phyloP scores from a whole-genome alignment of 2,888 invertebrate species.

The Synergus laeviventris region DNA sequence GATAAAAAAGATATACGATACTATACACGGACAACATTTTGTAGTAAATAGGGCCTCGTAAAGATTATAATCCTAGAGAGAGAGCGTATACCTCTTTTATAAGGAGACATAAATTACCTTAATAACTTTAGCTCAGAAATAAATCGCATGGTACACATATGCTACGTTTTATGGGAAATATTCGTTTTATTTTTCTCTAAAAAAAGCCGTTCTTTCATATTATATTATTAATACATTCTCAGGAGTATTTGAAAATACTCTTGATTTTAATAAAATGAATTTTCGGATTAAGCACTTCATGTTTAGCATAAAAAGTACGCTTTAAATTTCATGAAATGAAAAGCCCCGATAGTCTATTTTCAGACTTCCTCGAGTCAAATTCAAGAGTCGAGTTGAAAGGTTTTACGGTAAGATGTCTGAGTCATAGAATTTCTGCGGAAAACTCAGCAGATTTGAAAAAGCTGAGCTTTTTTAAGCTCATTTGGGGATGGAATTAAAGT shows the following conservation, averaged over 20 bases:
- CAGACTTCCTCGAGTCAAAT: neutral
- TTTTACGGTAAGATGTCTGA: neutral
- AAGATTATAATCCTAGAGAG: slow-evolving; percentile 25
- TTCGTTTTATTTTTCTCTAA: neutral
- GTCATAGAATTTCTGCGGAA: neutral
- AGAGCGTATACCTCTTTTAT: slow-evolving; percentile 12
- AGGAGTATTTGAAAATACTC: no score
- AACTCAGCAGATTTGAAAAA: neutral
- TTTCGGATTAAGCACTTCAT: no score
- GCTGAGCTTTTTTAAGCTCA: slow-evolving; percentile 2
- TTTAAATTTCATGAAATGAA: no score
- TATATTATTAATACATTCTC: no score
- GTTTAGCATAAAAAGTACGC: no score
- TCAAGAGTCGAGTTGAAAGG: neutral
- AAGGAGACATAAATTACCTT: slow-evolving; percentile 18
- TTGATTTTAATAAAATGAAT: no score
- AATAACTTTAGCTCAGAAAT: neutral
- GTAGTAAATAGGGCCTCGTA: slow-evolving; percentile 11
- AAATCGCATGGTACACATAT: neutral
- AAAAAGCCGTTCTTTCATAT: neutral
- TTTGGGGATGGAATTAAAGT: slow-evolving; percentile 9
- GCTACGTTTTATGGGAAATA: neutral
- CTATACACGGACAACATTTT: neutral
- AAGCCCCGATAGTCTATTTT: no score
- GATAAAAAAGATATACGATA: slow-evolving; percentile 9